These are phyloP conservation scores for Mirza zaza DNA, from an alignment of 2,113 vertebrate species.

Conservation along the genomic window DNA sequence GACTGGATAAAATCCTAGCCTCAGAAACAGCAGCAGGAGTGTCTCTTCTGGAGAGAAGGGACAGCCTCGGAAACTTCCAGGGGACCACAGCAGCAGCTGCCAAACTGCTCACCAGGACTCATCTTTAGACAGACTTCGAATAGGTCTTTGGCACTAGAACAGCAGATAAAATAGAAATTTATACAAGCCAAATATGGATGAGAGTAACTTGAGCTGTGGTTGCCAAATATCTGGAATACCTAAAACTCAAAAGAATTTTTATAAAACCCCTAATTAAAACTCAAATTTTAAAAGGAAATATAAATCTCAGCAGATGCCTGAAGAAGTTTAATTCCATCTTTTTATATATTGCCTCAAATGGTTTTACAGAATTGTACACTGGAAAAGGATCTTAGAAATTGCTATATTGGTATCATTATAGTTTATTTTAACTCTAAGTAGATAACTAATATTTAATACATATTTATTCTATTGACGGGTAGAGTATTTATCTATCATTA, in stretches of 20 bases:
- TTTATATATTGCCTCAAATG: not conserved
- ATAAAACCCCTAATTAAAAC: not conserved
- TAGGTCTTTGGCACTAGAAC: not conserved
- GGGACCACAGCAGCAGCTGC: not conserved
- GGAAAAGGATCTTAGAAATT: not conserved
- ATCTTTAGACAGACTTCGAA: not conserved
- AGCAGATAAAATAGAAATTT: not conserved
- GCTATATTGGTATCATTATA: not conserved
- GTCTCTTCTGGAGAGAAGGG: not conserved
- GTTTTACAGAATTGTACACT: not conserved
- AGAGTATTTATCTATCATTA: not conserved
- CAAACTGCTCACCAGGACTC: not conserved
- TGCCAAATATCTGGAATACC: not conserved
- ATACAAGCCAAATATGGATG: not conserved
- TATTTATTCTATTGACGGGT: not conserved
- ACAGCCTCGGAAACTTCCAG: not conserved
- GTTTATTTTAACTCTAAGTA: not conserved
- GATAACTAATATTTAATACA: constrained; percentile 9
- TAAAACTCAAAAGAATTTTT: not conserved
- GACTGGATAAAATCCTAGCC: not conserved
- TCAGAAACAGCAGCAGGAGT: not conserved
- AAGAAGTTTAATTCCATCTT: not conserved
- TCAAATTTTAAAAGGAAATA: not conserved
- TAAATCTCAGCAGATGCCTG: not conserved
- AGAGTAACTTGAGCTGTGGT: not conserved